A percentile compares a stretch with the other conserved stretches of the same genome.
phyloP scores from a whole-genome alignment of 1,140 invertebrate genomes.

The Panagrolaimus sp. region DNA sequence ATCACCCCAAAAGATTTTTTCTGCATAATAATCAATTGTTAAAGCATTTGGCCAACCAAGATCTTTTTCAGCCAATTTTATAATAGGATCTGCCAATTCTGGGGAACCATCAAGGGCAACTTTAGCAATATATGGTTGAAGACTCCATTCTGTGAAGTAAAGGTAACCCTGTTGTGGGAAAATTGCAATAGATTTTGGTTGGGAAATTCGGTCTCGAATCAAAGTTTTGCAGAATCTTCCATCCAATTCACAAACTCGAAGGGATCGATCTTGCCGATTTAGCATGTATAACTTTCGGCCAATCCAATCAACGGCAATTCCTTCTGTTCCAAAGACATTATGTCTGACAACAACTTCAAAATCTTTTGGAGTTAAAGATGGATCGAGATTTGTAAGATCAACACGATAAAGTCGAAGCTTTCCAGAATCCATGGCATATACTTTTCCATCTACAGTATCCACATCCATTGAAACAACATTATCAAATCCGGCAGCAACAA shows the following conservation, averaged over 20 bases:
- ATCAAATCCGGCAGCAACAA: slow-evolving; percentile 87
- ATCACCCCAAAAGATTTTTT: slow-evolving; percentile 87
- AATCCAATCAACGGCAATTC: slow-evolving; percentile 86
- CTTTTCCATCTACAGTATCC: slow-evolving; percentile 73
- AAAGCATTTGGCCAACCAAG: slow-evolving; percentile 96
- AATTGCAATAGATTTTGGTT: slow-evolving; percentile 85
- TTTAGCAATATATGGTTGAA: slow-evolving; percentile 90
- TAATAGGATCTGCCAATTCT: slow-evolving; percentile 67
- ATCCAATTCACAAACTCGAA: slow-evolving; percentile 82
- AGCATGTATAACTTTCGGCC: slow-evolving; percentile 92
- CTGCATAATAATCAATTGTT: slow-evolving; percentile 91
- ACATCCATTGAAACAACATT: slow-evolving; percentile 94
- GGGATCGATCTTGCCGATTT: slow-evolving; percentile 86
- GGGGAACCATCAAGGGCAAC: slow-evolving; percentile 93
- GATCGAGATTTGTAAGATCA: slow-evolving; percentile 67
- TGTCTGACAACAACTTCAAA: slow-evolving; percentile 79
- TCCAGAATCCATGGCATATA: slow-evolving; percentile 69
- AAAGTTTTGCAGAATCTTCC: slow-evolving; percentile 83
- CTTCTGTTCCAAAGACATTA: slow-evolving; percentile 87
- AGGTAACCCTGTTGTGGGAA: slow-evolving; percentile 88
- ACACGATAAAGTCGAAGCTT: slow-evolving; percentile 76
- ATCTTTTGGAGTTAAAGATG: slow-evolving; percentile 65
- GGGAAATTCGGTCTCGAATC: slow-evolving; percentile 75
- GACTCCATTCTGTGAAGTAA: slow-evolving; percentile 72
- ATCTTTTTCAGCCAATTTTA: slow-evolving; percentile 71